Conservation (phyloP, 2,113 vertebrate species). For the Pteronura brasiliensis region DNA sequence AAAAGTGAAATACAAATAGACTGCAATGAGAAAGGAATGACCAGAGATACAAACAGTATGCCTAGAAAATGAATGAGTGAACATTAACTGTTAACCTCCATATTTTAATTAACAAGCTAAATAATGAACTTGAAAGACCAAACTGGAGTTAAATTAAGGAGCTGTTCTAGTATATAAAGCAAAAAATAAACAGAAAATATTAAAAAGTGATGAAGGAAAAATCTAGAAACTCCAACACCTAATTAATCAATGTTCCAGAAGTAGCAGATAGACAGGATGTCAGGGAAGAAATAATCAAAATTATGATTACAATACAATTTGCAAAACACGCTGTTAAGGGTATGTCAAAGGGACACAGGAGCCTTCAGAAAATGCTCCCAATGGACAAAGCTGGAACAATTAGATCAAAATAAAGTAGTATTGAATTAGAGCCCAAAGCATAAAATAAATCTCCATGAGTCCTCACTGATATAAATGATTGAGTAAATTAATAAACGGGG, state of each 20-base stretch:
- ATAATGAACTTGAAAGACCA: background rate
- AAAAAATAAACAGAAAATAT: slow-evolving; percentile 24
- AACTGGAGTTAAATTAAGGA: background rate
- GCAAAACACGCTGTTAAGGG: background rate
- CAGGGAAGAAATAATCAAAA: background rate
- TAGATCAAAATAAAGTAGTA: background rate
- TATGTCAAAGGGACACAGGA: background rate
- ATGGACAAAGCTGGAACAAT: background rate
- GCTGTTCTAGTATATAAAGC: background rate
- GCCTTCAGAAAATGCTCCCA: background rate
- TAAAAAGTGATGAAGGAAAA: background rate
- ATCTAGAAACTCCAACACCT: background rate
- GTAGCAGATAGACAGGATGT: background rate
- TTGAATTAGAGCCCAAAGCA: background rate
- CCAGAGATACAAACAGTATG: background rate
- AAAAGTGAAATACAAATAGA: background rate
- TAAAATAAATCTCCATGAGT: background rate
- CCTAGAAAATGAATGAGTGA: background rate
- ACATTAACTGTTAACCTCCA: background rate
- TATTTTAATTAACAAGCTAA: background rate
- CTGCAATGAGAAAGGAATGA: background rate
- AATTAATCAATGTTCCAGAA: background rate
- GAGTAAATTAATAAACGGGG: background rate
- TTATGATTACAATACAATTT: background rate
- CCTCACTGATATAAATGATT: background rate